Evolutionary conservation across 1,140 invertebrate species (phyloP).

Genomic region (Pseudomyrmex flavicornis): DNA sequence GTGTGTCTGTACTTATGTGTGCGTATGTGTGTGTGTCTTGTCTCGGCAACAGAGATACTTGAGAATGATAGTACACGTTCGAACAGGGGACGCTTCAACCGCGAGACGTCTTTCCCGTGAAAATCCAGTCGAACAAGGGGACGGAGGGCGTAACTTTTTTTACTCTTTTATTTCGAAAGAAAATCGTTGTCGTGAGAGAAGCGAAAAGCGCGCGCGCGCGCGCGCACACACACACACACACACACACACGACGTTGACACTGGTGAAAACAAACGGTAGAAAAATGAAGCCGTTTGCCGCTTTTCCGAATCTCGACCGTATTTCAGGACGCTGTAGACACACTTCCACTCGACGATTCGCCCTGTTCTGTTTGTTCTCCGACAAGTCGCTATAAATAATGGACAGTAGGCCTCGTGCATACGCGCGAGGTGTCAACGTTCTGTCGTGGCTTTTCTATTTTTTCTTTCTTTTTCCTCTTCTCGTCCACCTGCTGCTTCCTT

Average conservation of each 20-base stretch:
- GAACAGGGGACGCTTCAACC: conserved; percentile 20
- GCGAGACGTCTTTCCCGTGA: conserved; percentile 21
- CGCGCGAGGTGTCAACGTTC: conserved; percentile 11
- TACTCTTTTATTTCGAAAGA: conserved; percentile 28
- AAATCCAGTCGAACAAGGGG: conserved; percentile 52
- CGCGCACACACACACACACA: not conserved
- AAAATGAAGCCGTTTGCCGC: conserved; percentile 71
- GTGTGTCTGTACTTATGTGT: conserved; percentile 26
- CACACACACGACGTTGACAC: conserved; percentile 36
- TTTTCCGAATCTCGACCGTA: conserved; percentile 66
- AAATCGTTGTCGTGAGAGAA: not conserved
- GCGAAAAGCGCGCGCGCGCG: too few relatives aligned
- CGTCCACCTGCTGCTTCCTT: conserved; percentile 30
- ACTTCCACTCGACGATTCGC: conserved; percentile 67
- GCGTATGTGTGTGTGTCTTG: conserved; percentile 4
- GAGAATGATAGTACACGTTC: conserved; percentile 51
- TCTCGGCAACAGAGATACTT: conserved; percentile 38
- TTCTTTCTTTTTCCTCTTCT: conserved; percentile 23
- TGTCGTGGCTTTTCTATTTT: conserved; percentile 29
- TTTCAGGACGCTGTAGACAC: conserved; percentile 68
- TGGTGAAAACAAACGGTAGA: conserved; percentile 67
- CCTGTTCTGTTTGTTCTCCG: not conserved
- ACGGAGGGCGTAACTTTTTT: not conserved
- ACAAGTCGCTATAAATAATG: conserved; percentile 71
- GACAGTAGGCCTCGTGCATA: conserved; percentile 34